Conservation (phyloP, 92 coral and sea anemone genomes). For the Epizoanthus illoricatus region DNA sequence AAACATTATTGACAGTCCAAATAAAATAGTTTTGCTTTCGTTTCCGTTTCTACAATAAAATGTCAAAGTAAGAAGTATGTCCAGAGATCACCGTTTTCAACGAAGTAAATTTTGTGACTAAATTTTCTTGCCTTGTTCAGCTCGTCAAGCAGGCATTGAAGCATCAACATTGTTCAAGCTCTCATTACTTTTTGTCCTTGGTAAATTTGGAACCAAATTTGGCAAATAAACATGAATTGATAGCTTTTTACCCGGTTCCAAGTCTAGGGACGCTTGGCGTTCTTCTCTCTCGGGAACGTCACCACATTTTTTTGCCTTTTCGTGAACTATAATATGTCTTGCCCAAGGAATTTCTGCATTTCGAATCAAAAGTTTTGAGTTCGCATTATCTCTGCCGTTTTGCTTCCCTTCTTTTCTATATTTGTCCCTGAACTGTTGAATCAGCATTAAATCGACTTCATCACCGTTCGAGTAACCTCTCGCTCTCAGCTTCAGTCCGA, state of each 20-base stretch:
- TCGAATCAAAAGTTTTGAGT: constrained; percentile 20
- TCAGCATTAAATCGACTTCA: constrained; percentile 62
- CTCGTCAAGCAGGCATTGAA: not conserved
- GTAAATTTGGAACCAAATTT: constrained; percentile 30
- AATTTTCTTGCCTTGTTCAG: not conserved
- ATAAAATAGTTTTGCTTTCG: too few species aligned
- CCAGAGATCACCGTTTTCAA: not conserved
- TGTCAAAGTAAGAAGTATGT: too few species aligned
- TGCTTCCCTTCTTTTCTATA: constrained; percentile 40
- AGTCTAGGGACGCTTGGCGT: constrained; percentile 19
- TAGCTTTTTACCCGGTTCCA: constrained; percentile 69
- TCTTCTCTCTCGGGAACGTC: constrained; percentile 25
- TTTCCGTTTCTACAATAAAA: too few species aligned
- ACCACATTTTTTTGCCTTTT: not conserved
- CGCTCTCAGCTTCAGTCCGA: constrained; percentile 67
- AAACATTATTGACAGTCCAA: too few species aligned
- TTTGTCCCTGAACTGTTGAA: constrained; percentile 64
- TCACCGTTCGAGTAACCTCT: constrained; percentile 49
- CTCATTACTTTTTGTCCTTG: not conserved
- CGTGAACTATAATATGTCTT: constrained; percentile 63
- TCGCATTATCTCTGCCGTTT: constrained; percentile 19
- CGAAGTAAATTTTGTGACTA: not conserved
- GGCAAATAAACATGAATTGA: constrained; percentile 88
- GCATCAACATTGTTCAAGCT: not conserved
- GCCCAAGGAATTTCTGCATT: constrained; percentile 79